Evolutionary conservation across 2,113 vertebrate species (phyloP), one percentile per base, ranked within the genome.

Genomic region (Pluvianellus socialis): DNA sequence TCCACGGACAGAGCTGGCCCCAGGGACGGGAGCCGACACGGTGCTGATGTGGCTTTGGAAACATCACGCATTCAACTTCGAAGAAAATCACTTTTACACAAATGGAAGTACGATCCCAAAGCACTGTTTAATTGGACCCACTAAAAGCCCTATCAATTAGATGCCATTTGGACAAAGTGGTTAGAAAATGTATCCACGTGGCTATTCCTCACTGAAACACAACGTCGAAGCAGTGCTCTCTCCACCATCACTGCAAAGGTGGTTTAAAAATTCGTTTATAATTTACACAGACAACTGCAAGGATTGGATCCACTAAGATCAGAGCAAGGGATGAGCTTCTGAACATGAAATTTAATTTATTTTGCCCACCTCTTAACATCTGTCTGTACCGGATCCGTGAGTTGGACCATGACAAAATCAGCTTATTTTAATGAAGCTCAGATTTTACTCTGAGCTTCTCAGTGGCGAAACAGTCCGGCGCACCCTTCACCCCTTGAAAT

Each of bases 91-190:
- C 33, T 91, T 90, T 47, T 44, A 80, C 68, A 63, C 63, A 90
- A 90, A 95, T 70, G 81, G 58, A 94, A 88, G 32, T 2, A 65
- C 0, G 1, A 91, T 95, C 89, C 80, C 91, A 55, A 89, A 88
- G 84, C 0, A 0, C 67, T 33, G 59, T 71, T 95, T 93, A 96
- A 94, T 62, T 85, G 30, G 74, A 27, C 33, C n/a, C 62, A 71
- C 81, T 96, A 94, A 96, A 91, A 96, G 81, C 87, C 44, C 80
- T 86, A 90, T 97, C 95, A 94, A 90, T 90, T 95, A 96, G 71
- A 75, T 66, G 79, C 42, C 67, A 21, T 44, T 92, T 63, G 67
- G 84, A 62, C 73, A 55, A 83, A 92, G 92, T 3, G 28, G 72
- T 94, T 91, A 70, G 94, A 79, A 94, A 95, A 87, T 38, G 77